Evolutionary conservation across 2,113 vertebrate genomes (phyloP).

Genomic region (Melanotaenia duboulayi): DNA sequence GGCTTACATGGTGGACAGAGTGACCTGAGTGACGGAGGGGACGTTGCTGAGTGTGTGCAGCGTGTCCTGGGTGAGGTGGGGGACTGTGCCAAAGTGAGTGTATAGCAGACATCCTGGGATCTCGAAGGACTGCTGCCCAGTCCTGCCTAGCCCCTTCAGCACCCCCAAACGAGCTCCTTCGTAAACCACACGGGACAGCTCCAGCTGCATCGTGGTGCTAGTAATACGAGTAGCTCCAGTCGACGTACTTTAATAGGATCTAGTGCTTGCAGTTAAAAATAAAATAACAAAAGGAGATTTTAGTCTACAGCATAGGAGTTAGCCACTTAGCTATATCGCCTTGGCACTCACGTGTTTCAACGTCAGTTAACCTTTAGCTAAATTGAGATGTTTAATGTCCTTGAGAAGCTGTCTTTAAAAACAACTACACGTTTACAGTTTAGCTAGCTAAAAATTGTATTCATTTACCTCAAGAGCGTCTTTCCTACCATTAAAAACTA

Average conservation of each 20-base stretch:
- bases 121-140: slow-evolving; percentile 79
- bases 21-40: slow-evolving; percentile 87
- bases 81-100: slow-evolving; percentile 88
- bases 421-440: fast-evolving
- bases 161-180: slow-evolving; percentile 87
- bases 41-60: slow-evolving; percentile 82
- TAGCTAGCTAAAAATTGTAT: not conserved
- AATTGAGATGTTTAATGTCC: not conserved
- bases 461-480: not conserved
- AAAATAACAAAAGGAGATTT: not conserved
- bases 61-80: slow-evolving; percentile 91
- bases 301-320: slow-evolving; percentile 16
- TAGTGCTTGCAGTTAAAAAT: not conserved
- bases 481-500: slow-evolving; percentile 7
- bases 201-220: slow-evolving; percentile 84
- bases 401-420: no score
- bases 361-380: not conserved
- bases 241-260: not conserved
- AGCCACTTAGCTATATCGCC: slow-evolving; percentile 48
- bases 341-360: slow-evolving; percentile 14
- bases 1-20: slow-evolving; percentile 87
- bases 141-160: slow-evolving; percentile 83
- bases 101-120: slow-evolving; percentile 92
- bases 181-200: slow-evolving; percentile 81
- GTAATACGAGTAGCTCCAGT: slow-evolving; percentile 18